Evolutionary conservation across 2,797 vertebrate species (phyloP).

Genomic region (Pantherophis vulpinus): DNA sequence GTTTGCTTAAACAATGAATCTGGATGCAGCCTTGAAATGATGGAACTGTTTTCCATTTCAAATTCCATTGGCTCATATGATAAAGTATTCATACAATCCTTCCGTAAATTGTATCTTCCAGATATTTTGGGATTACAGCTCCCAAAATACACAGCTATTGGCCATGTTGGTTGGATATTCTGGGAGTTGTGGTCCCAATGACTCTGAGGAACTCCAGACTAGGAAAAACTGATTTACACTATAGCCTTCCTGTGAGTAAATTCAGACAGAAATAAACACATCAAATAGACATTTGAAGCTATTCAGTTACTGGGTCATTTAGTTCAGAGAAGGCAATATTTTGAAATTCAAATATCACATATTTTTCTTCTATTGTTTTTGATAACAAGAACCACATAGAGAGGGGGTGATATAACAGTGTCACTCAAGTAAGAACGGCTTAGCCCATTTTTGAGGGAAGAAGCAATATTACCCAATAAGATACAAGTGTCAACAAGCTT

Average conservation of each 20-base stretch:
- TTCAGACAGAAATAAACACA: neutral
- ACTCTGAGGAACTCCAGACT: neutral
- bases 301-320: neutral
- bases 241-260: neutral
- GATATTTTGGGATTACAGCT: neutral
- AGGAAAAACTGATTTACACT: neutral
- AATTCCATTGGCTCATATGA: neutral
- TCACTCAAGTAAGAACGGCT: neutral
- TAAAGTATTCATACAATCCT: neutral
- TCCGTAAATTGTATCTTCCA: neutral
- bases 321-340: neutral
- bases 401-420: neutral
- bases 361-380: neutral
- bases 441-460: neutral
- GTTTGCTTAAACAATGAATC: constrained; percentile 16
- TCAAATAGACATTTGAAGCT: neutral
- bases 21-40: constrained; percentile 7
- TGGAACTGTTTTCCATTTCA: neutral
- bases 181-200: neutral
- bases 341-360: neutral
- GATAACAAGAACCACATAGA: neutral
- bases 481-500: neutral
- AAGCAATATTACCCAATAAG: neutral
- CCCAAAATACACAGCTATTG: neutral
- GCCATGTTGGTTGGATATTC: neutral